A percentile compares a stretch with the other conserved stretches of the same genome.
Conservation (phyloP, 2,113 vertebrate genomes). For the Oryzias javanicus region DNA sequence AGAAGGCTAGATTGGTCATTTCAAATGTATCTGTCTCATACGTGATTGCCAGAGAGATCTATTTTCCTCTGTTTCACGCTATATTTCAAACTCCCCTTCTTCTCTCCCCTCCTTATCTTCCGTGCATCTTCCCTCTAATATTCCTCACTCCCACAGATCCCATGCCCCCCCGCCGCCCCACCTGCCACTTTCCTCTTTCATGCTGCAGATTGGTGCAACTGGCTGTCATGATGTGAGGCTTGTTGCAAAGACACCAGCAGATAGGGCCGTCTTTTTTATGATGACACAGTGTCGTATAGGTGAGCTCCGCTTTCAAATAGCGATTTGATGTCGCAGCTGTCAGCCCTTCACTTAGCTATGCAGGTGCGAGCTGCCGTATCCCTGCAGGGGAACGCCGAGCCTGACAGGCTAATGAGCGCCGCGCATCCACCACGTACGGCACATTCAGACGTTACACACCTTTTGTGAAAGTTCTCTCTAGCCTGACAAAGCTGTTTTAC, state of each 20-base stretch:
- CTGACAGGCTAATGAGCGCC: constrained; percentile 67
- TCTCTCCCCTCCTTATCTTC: constrained; percentile 17
- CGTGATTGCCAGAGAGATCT: constrained; percentile 9
- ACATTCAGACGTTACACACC: constrained; percentile 19
- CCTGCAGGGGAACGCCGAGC: constrained; percentile 46
- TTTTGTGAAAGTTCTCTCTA: constrained; percentile 30
- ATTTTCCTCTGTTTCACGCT: constrained; percentile 11
- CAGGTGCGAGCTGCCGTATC: constrained; percentile 48
- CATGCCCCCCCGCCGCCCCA: constrained; percentile 48
- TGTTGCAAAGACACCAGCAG: constrained; percentile 52
- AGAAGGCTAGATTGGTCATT: constrained; percentile 18
- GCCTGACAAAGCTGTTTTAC: constrained; percentile 18
- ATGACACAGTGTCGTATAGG: constrained; percentile 62
- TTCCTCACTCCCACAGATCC: constrained; percentile 25
- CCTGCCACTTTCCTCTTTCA: constrained; percentile 52
- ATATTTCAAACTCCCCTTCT: constrained; percentile 27
- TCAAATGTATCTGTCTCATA: constrained; percentile 12
- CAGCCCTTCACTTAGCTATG: constrained; percentile 64
- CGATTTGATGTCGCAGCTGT: constrained; percentile 69
- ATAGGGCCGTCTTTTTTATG: constrained; percentile 57
- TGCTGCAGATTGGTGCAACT: constrained; percentile 47
- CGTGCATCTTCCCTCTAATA: constrained; percentile 12
- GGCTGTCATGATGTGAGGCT: constrained; percentile 57
- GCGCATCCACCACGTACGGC: constrained; percentile 28
- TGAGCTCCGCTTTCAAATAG: constrained; percentile 63